Percentiles rank a stretch among this genome's conserved stretches.
These are phyloP conservation scores for Allacma fusca DNA, from an alignment of 2,888 invertebrate species.

Conservation along the genomic window DNA sequence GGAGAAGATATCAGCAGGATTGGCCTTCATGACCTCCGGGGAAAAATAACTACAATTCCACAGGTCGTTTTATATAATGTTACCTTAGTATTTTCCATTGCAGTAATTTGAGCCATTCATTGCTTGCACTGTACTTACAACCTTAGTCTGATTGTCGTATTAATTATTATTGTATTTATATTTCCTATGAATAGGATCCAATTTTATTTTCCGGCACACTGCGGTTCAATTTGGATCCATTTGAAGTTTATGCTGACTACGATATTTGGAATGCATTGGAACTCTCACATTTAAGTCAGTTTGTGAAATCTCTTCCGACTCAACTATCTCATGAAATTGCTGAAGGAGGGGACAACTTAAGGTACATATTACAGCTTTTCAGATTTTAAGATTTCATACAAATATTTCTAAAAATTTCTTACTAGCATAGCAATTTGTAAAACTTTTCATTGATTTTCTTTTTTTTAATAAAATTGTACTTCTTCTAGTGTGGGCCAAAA, in stretches of 20 bases:
- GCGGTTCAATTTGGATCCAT: conserved; percentile 26
- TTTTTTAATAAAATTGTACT: conserved; percentile 80
- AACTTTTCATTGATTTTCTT: conserved; percentile 86
- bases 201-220: conserved; percentile 23
- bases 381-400: too few relatives aligned
- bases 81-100: not conserved
- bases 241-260: conserved; percentile 5
- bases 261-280: conserved; percentile 64
- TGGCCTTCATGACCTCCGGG: conserved; percentile 85
- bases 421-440: conserved; percentile 86
- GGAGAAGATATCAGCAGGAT: conserved; percentile 80
- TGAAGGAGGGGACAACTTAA: conserved; percentile 64
- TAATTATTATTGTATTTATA: too few relatives aligned
- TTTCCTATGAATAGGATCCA: too few relatives aligned
- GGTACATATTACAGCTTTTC: conserved; percentile 58
- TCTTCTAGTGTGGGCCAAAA: conserved; percentile 13
- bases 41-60: conserved; percentile 80
- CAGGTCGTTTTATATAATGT: conserved; percentile 62
- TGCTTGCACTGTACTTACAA: too few relatives aligned
- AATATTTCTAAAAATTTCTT: too few relatives aligned
- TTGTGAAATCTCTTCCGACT: conserved; percentile 62
- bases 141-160: too few relatives aligned
- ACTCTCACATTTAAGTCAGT: conserved; percentile 66
- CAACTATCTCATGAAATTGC: conserved; percentile 63
- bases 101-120: not conserved